Evolutionary conservation across 2,888 invertebrate species (phyloP).

Genomic region (Pandemis cinnamomeana): DNA sequence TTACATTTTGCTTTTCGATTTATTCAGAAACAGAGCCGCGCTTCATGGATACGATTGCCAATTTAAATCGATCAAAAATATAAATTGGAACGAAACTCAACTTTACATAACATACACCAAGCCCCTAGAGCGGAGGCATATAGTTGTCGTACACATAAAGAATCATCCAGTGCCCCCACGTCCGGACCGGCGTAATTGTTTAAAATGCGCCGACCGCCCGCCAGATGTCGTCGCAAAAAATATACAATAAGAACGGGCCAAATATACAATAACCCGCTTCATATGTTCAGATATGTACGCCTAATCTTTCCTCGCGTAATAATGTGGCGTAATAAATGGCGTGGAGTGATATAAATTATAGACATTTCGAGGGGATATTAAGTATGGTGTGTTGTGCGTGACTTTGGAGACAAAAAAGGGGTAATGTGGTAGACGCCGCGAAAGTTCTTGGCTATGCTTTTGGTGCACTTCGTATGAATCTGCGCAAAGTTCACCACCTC

Average conservation of each 20-base stretch:
- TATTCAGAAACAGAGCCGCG: no score
- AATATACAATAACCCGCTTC: slow-evolving; percentile 42
- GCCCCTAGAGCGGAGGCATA: not conserved
- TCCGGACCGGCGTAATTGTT: slow-evolving; percentile 53
- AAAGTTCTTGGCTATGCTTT: not conserved
- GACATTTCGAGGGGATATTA: slow-evolving; percentile 26
- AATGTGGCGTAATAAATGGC: slow-evolving; percentile 26
- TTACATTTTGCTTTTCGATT: no score
- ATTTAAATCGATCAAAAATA: not conserved
- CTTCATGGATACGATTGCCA: no score
- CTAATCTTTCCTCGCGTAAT: slow-evolving; percentile 35
- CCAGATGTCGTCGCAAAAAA: slow-evolving; percentile 60
- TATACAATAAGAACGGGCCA: slow-evolving; percentile 52
- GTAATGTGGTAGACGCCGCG: not conserved
- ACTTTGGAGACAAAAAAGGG: slow-evolving; percentile 14
- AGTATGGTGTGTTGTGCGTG: slow-evolving; percentile 13
- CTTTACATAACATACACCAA: not conserved
- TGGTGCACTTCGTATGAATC: not conserved
- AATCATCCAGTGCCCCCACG: slow-evolving; percentile 23
- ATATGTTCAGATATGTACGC: slow-evolving; percentile 33
- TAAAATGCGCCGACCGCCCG: slow-evolving; percentile 59
- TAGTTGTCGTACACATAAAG: slow-evolving; percentile 10
- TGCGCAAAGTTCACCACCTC: not conserved
- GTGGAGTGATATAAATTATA: slow-evolving; percentile 41
- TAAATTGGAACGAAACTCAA: not conserved